Evolutionary conservation across 2,888 invertebrate species (phyloP).

Genomic region (Eurytoma californica): DNA sequence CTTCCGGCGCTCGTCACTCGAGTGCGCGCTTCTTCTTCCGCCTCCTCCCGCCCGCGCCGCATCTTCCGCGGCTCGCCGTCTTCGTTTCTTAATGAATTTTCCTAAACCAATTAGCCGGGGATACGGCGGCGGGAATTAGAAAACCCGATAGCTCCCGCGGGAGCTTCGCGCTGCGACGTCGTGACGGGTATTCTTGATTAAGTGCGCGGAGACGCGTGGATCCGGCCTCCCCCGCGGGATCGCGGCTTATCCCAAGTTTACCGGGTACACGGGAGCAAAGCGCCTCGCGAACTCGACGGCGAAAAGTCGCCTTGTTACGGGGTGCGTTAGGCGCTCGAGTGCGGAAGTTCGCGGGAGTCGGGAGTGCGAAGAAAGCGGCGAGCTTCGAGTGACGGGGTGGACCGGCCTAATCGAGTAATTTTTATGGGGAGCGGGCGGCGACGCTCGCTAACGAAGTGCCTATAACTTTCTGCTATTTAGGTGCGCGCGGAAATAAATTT

Average conservation of each 20-base stretch:
- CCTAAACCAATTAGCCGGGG: slow-evolving; percentile 68
- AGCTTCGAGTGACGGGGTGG: background rate
- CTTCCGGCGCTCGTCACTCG: slow-evolving; percentile 2
- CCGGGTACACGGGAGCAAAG: background rate
- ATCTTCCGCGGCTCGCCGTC: slow-evolving; percentile 17
- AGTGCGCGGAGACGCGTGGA: slow-evolving; percentile 14
- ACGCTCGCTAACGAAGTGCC: too few relatives aligned
- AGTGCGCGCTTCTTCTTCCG: slow-evolving; percentile 14
- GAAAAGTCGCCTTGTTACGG: background rate
- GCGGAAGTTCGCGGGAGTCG: background rate
- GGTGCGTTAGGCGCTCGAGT: background rate
- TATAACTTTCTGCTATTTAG: slow-evolving; percentile 4
- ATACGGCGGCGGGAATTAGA: slow-evolving; percentile 48
- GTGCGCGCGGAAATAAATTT: slow-evolving; percentile 15
- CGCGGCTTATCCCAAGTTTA: slow-evolving; percentile 19
- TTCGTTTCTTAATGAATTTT: slow-evolving; percentile 70
- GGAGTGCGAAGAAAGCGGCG: background rate
- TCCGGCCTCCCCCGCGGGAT: slow-evolving; percentile 15
- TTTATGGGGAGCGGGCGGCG: background rate
- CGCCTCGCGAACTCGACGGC: too few relatives aligned
- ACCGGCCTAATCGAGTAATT: background rate
- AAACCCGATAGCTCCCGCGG: slow-evolving; percentile 51
- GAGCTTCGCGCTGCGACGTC: slow-evolving; percentile 17
- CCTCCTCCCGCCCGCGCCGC: slow-evolving; percentile 23
- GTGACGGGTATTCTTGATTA: slow-evolving; percentile 45